Percentiles rank a stretch among this genome's conserved stretches.
phyloP scores from a whole-genome alignment of 2,113 vertebrate genomes.

The Pandion haliaetus region DNA sequence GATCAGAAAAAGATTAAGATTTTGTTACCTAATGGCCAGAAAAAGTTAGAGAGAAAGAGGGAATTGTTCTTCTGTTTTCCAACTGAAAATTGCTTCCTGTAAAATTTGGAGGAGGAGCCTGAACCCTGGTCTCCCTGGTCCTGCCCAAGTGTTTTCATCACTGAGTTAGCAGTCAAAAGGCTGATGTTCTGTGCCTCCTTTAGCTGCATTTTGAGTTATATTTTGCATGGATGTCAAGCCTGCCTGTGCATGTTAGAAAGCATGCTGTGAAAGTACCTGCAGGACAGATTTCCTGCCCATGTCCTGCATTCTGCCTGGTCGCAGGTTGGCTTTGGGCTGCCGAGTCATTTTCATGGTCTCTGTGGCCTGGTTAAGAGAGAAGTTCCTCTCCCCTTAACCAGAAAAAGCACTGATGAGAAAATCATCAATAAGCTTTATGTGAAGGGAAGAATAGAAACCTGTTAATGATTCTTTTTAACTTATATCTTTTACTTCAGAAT shows the following conservation, averaged over 20 bases:
- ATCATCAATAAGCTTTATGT: not conserved
- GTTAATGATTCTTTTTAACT: not conserved
- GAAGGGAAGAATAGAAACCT: not conserved
- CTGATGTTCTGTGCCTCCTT: not conserved
- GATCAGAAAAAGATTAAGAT: not conserved
- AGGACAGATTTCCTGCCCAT: not conserved
- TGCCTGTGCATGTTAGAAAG: not conserved
- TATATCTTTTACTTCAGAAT: not conserved
- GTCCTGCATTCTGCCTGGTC: not conserved
- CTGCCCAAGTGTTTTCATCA: not conserved
- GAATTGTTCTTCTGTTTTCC: not conserved
- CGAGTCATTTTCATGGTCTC: not conserved
- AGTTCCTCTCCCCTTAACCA: not conserved
- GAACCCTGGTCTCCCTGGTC: not conserved
- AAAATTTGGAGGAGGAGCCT: not conserved
- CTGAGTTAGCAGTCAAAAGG: not conserved
- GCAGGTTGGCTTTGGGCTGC: not conserved
- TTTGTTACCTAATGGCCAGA: not conserved
- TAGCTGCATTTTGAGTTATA: not conserved
- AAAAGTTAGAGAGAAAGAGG: not conserved
- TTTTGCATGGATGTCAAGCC: not conserved
- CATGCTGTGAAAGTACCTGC: not conserved
- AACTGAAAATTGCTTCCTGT: not conserved
- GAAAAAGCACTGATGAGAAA: not conserved
- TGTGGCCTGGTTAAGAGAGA: not conserved